phyloP scores from a whole-genome alignment of 2,113 vertebrate genomes.

The Lophius piscatorius region DNA sequence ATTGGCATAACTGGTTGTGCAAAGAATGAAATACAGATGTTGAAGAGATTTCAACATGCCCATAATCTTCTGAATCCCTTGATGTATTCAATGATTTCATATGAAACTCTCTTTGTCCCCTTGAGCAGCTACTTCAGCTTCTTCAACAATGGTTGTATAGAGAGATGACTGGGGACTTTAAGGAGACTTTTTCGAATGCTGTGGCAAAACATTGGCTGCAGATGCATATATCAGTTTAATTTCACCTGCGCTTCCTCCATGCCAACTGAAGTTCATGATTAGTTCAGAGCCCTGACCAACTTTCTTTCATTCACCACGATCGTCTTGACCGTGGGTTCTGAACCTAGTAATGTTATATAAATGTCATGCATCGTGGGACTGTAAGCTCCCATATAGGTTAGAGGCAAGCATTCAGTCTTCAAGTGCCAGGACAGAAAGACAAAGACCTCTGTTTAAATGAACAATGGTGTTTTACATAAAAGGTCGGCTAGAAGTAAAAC shows the following conservation, averaged over 20 bases:
- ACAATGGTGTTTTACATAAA: conserved; percentile 50
- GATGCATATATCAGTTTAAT: conserved; percentile 63
- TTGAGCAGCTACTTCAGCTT: conserved; percentile 5
- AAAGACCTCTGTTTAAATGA: conserved; percentile 36
- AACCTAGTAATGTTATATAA: conserved; percentile 71
- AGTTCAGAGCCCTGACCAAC: conserved; percentile 44
- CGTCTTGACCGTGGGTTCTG: conserved; percentile 47
- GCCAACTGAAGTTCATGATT: conserved; percentile 65
- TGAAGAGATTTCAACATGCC: background rate
- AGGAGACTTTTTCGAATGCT: conserved; percentile 38
- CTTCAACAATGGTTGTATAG: conserved; percentile 37
- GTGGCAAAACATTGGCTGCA: conserved; percentile 33
- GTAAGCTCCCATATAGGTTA: conserved; percentile 47
- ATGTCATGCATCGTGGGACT: conserved; percentile 58
- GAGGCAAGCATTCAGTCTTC: conserved; percentile 25
- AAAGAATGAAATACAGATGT: too few relatives aligned
- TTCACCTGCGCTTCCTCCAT: conserved; percentile 57
- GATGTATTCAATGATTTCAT: conserved; percentile 2
- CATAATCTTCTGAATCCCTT: conserved; percentile 10
- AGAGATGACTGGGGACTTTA: conserved; percentile 6
- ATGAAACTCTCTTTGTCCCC: conserved; percentile 25
- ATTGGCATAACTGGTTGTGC: too few relatives aligned
- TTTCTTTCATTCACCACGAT: conserved; percentile 45
- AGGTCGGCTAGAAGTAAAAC: conserved; percentile 35
- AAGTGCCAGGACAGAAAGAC: conserved; percentile 21